These are phyloP conservation scores for Therioaphis trifolii DNA, from an alignment of 2,888 invertebrate species.

Conservation along the genomic window DNA sequence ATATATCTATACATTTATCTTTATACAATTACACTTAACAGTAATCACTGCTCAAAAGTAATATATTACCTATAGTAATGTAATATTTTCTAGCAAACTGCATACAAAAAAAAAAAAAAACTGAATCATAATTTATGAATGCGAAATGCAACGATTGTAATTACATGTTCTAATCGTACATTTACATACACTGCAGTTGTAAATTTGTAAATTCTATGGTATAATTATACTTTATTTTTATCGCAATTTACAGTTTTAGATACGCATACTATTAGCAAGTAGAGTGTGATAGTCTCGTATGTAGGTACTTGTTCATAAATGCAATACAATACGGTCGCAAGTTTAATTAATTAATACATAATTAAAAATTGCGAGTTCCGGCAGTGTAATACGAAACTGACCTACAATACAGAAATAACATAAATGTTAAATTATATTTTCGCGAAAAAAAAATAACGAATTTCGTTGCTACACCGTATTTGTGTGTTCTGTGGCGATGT, in stretches of 20 bases:
- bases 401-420: not conserved
- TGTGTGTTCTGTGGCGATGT: not conserved
- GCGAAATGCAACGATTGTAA: not conserved
- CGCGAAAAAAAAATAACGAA: not conserved
- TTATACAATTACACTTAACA: conserved; percentile 10
- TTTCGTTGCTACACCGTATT: not conserved
- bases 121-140: not conserved
- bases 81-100: not conserved
- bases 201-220: not conserved
- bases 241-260: not conserved
- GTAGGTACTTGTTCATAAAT: not conserved
- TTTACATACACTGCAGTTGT: not conserved
- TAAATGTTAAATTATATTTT: not conserved
- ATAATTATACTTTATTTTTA: not conserved
- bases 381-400: not conserved
- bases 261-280: not conserved
- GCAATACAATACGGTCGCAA: not conserved
- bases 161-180: not conserved
- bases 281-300: not conserved
- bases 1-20: conserved; percentile 18
- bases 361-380: not conserved
- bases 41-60: conserved; percentile 17
- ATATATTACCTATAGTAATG: not conserved
- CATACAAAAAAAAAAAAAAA: not conserved
- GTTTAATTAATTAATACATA: too few relatives aligned